These are phyloP conservation scores for Pocillopora damicornis DNA, from an alignment of 64 coral and sea anemone species.

Conservation along the genomic window DNA sequence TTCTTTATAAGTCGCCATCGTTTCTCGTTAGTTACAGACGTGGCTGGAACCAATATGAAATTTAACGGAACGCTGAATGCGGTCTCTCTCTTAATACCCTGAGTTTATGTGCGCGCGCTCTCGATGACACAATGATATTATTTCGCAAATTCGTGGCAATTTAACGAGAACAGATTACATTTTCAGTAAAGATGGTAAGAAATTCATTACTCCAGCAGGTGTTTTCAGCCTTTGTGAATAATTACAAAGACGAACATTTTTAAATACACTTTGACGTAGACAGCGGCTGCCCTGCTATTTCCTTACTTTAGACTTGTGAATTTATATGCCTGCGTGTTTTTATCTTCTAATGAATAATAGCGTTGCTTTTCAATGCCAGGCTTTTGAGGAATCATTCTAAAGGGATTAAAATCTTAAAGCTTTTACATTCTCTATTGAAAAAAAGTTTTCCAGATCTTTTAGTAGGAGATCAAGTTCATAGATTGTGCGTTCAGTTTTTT, in stretches of 20 bases:
- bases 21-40: neutral
- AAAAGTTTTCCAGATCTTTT: too few species aligned
- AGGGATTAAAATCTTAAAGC: slow-evolving; percentile 1
- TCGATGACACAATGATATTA: neutral
- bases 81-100: too few species aligned
- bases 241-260: slow-evolving; percentile 1
- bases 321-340: neutral
- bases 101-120: neutral
- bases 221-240: slow-evolving; percentile 34
- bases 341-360: neutral
- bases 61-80: neutral
- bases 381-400: slow-evolving; percentile 14
- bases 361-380: neutral
- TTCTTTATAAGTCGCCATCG: slow-evolving; percentile 24
- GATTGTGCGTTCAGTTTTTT: neutral
- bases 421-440: neutral
- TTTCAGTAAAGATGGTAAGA: slow-evolving; percentile 18
- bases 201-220: slow-evolving; percentile 34
- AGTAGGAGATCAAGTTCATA: neutral
- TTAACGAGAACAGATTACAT: slow-evolving; percentile 37
- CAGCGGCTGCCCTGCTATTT: neutral
- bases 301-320: neutral
- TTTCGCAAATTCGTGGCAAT: slow-evolving; percentile 18
- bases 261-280: neutral
- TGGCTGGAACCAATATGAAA: neutral